These are phyloP conservation scores for Cladorhizidae sp. DNA, from an alignment of 37 sponge, comb jelly and placozoan species.

Conservation along the genomic window DNA sequence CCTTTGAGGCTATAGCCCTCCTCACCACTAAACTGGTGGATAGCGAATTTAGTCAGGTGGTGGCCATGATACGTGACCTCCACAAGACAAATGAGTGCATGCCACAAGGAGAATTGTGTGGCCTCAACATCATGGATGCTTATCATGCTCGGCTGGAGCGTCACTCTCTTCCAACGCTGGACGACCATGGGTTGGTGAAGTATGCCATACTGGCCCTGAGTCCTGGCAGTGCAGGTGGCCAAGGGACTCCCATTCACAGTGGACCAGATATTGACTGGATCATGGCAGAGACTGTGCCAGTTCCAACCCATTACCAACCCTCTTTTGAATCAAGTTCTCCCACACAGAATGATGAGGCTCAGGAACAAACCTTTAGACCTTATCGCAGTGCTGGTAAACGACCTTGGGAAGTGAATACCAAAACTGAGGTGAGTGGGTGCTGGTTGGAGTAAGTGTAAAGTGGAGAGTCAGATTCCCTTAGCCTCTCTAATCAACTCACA, in stretches of 20 bases:
- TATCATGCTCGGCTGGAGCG: conserved; percentile 66
- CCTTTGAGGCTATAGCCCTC: conserved; percentile 69
- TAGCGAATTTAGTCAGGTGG: background rate
- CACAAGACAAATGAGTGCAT: background rate
- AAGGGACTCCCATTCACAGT: background rate
- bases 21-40: conserved; percentile 35
- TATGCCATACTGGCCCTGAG: conserved; percentile 38
- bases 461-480: no score
- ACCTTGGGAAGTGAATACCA: conserved; percentile 65
- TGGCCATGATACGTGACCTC: background rate
- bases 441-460: no score
- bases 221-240: conserved; percentile 6
- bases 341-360: background rate
- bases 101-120: background rate
- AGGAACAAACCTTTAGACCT: conserved; percentile 42
- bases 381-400: conserved; percentile 76
- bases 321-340: background rate
- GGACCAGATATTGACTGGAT: conserved; percentile 87
- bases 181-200: conserved; percentile 72
- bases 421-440: background rate
- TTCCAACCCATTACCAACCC: background rate
- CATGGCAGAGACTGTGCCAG: conserved; percentile 14
- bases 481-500: no score
- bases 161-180: conserved; percentile 49
- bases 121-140: conserved; percentile 45